Evolutionary conservation across 2,113 vertebrate species (phyloP), one percentile per base, ranked within the genome.

Genomic region (Erinaceus europaeus): DNA sequence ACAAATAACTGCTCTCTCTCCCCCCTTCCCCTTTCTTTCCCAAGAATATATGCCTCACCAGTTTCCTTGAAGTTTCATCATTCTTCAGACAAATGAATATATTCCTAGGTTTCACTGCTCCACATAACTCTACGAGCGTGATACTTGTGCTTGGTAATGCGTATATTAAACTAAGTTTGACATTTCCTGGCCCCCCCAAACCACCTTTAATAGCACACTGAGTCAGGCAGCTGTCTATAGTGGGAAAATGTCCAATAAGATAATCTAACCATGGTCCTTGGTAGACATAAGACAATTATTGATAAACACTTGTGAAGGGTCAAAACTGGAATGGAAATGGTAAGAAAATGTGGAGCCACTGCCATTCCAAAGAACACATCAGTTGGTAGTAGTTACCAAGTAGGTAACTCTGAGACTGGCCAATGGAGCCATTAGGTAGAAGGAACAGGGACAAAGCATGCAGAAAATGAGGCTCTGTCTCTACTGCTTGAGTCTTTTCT

Each of bases 401-500:
- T 20, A 25, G 53, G 34, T 52, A 52, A 1, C 21, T 40, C 15
- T 81, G 21, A 42, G 14, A 13, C 0, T 11, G 21, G 46, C 44
- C 46, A 52, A 15, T 52, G 62, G 48, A n/a, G 52, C 21, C 2
- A 8, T 18, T 46, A 6, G 15, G 57, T 32, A 36, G 52, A 42
- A 71, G 44, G 69, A 38, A 0, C 0, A 20, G 71, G 38, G 9
- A 23, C 20, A 67, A 18, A 71, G 3, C 13, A 21, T 0, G 55
- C 44, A 52, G 21, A 29, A 27, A 11, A 67, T 46, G 29, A 55
- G n/a, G n/a, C 15, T 52, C 59, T 1, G 9, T 40, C 11, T 12
- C 11, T 11, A 32, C 4, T 7, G 1, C 7, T 48, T 38, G 0
- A 17, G 36, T 2, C 1, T 3, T 6, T 2, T 44, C 52, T 34